phyloP scores from a whole-genome alignment of 1,140 invertebrate genomes.

The Caerostris extrusa region DNA sequence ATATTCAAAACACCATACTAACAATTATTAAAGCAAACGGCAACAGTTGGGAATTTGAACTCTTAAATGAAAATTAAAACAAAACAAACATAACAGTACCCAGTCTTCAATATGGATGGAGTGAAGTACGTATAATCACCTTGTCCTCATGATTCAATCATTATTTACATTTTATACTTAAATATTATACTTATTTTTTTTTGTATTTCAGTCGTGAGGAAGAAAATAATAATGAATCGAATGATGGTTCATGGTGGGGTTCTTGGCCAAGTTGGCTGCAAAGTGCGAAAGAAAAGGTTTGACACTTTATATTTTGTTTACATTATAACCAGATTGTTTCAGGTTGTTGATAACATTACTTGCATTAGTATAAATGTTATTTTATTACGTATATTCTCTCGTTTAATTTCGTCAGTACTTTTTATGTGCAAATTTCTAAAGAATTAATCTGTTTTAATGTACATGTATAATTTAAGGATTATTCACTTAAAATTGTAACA shows the following conservation, averaged over 20 bases:
- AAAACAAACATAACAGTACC: constrained; percentile 40
- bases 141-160: not conserved
- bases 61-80: constrained; percentile 55
- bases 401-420: no score
- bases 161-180: not conserved
- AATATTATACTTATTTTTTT: not conserved
- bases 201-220: constrained; percentile 65
- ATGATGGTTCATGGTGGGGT: constrained; percentile 70
- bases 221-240: constrained; percentile 74
- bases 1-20: not conserved
- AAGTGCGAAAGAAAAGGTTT: constrained; percentile 76
- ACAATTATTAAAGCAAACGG: not conserved
- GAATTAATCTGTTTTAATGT: no score
- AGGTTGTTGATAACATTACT: not conserved
- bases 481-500: no score
- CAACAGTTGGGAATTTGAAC: constrained; percentile 23
- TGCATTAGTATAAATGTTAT: not conserved
- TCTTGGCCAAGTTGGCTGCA: constrained; percentile 65
- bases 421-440: no score
- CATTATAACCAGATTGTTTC: not conserved
- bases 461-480: no score
- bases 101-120: constrained; percentile 62
- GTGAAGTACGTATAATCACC: constrained; percentile 65
- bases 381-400: no score
- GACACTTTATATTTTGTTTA: constrained; percentile 23